These are phyloP conservation scores for Scolopax rusticola DNA, from an alignment of 2,797 vertebrate species.

Conservation along the genomic window DNA sequence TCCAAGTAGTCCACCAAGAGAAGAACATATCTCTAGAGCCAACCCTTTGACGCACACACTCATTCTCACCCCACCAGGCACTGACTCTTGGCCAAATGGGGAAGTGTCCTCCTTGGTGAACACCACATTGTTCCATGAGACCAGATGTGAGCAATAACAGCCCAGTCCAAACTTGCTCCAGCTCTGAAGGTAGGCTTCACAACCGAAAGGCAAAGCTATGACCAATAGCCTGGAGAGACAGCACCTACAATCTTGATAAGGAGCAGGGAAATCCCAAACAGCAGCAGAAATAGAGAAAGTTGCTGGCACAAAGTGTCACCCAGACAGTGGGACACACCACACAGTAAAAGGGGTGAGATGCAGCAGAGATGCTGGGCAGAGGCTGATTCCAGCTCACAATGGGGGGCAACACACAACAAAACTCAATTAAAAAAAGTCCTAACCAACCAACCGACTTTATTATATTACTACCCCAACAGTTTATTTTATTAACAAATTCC, in stretches of 20 bases:
- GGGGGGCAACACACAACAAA: neutral
- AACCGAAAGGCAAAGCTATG: accelerated
- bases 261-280: neutral
- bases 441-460: neutral
- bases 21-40: neutral
- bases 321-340: neutral
- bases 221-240: neutral
- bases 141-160: accelerated
- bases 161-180: neutral
- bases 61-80: too few species aligned
- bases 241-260: accelerated
- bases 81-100: neutral
- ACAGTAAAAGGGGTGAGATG: accelerated
- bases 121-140: accelerated
- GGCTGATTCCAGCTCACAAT: neutral
- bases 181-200: accelerated
- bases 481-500: neutral
- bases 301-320: neutral
- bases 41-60: neutral
- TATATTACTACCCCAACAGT: neutral
- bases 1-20: neutral
- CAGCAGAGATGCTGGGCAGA: neutral
- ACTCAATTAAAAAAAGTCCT: neutral
- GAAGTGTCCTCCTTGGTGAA: neutral
- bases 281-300: neutral